phyloP scores from a whole-genome alignment of 1,140 invertebrate species.

The Orius insidiosus region DNA sequence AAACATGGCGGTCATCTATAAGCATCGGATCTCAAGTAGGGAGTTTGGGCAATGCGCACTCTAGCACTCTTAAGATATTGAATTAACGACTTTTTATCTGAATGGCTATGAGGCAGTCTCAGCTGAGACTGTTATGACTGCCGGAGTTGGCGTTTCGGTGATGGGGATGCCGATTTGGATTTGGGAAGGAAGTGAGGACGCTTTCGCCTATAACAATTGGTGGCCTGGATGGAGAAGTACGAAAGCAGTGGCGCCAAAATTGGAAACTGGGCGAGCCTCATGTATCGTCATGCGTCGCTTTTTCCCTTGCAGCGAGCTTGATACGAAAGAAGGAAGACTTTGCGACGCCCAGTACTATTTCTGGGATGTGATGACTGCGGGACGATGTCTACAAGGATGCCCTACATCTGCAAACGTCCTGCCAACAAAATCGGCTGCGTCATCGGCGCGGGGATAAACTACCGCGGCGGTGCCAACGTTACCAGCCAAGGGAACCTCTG shows the following conservation, averaged over 20 bases:
- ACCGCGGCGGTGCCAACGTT: slow-evolving; percentile 33
- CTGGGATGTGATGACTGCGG: slow-evolving; percentile 34
- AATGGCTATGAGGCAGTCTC: slow-evolving; percentile 31
- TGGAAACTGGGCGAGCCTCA: slow-evolving; percentile 17
- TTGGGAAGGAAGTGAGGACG: slow-evolving; percentile 31
- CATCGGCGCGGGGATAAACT: slow-evolving; percentile 31
- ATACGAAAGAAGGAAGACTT: slow-evolving; percentile 8
- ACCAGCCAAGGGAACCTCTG: slow-evolving; percentile 30
- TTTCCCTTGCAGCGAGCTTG: slow-evolving; percentile 26
- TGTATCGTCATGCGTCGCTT: slow-evolving; percentile 29
- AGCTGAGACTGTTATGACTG: slow-evolving; percentile 32
- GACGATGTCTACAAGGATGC: slow-evolving; percentile 26
- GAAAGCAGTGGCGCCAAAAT: slow-evolving; percentile 20
- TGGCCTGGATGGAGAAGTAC: slow-evolving; percentile 30
- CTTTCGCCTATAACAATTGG: slow-evolving; percentile 25
- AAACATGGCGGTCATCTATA: slow-evolving; percentile 28
- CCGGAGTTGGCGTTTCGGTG: slow-evolving; percentile 31
- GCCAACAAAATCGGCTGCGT: slow-evolving; percentile 34
- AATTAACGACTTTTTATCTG: slow-evolving; percentile 36
- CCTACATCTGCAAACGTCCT: slow-evolving; percentile 32
- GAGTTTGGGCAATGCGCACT: background rate
- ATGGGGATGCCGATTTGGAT: slow-evolving; percentile 30
- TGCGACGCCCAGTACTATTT: slow-evolving; percentile 33
- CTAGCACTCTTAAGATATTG: background rate
- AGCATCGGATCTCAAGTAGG: slow-evolving; percentile 30